Evolutionary conservation across 2,888 invertebrate species (phyloP).

Genomic region (Macrosiphum euphorbiae): DNA sequence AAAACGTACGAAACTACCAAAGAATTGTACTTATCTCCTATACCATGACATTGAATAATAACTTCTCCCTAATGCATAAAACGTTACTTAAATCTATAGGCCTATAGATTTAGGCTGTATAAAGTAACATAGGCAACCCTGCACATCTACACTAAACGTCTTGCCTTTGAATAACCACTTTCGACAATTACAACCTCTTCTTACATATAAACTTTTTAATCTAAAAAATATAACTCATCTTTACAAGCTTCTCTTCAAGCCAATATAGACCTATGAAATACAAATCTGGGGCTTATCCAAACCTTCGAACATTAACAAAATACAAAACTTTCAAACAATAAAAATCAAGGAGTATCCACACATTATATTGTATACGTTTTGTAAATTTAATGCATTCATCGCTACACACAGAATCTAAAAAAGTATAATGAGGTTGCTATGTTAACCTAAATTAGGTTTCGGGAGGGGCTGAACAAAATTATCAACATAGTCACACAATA

Average conservation of each 20-base stretch:
- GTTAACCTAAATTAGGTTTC: too few relatives aligned
- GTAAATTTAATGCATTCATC: too few relatives aligned
- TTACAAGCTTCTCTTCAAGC: neutral
- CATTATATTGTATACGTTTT: rapidly evolving
- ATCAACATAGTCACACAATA: too few relatives aligned
- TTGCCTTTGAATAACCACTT: neutral
- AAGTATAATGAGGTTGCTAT: too few relatives aligned
- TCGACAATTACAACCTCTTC: neutral
- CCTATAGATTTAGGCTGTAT: neutral
- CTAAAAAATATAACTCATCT: neutral
- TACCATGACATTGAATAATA: neutral
- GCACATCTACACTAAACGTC: neutral
- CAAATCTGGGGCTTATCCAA: neutral
- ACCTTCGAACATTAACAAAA: neutral
- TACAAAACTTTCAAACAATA: neutral
- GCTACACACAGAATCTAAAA: too few relatives aligned
- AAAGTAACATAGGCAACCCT: neutral
- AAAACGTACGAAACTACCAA: neutral
- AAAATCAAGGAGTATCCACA: too few relatives aligned
- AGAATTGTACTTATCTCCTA: neutral
- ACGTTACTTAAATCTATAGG: neutral
- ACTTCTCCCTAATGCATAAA: neutral
- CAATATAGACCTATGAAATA: neutral
- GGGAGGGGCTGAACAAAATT: too few relatives aligned
- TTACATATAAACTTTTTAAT: neutral